Evolutionary conservation across 1,140 invertebrate genomes (phyloP).

Genomic region (Mycetomoellerius zeteki): DNA sequence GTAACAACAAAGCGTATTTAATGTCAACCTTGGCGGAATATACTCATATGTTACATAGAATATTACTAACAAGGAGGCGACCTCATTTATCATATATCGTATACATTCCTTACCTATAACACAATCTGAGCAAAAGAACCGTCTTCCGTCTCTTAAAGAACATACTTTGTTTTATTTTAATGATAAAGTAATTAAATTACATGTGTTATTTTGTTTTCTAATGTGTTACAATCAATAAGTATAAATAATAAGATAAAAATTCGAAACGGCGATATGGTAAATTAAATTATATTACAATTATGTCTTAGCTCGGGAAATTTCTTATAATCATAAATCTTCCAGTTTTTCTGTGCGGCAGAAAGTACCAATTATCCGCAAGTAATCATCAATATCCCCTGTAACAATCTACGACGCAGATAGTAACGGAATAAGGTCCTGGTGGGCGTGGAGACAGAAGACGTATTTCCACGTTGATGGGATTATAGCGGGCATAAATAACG

Average conservation of each 20-base stretch:
- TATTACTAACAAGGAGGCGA: conserved; percentile 9
- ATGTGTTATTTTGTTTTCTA: not conserved
- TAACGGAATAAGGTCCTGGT: conserved; percentile 41
- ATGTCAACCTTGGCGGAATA: conserved; percentile 21
- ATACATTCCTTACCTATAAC: not conserved
- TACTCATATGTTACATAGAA: not conserved
- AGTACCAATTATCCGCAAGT: conserved; percentile 37
- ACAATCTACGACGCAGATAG: conserved; percentile 20
- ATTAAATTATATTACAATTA: conserved; percentile 44
- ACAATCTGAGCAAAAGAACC: not conserved
- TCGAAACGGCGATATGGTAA: not conserved
- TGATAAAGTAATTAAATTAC: not conserved
- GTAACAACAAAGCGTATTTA: conserved; percentile 28
- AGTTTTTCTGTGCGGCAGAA: conserved; percentile 8
- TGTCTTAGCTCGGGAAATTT: not conserved
- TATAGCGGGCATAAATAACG: conserved; percentile 57
- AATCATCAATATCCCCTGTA: conserved; percentile 28
- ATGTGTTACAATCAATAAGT: not conserved
- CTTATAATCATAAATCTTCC: conserved; percentile 21
- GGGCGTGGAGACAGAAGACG: conserved; percentile 48
- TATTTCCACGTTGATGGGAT: conserved; percentile 57
- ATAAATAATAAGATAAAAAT: not conserved
- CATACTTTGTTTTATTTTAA: not conserved
- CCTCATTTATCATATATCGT: conserved; percentile 19
- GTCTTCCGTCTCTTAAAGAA: not conserved